Conservation (phyloP, 2,113 vertebrate species). For the Xyrauchen texanus region DNA sequence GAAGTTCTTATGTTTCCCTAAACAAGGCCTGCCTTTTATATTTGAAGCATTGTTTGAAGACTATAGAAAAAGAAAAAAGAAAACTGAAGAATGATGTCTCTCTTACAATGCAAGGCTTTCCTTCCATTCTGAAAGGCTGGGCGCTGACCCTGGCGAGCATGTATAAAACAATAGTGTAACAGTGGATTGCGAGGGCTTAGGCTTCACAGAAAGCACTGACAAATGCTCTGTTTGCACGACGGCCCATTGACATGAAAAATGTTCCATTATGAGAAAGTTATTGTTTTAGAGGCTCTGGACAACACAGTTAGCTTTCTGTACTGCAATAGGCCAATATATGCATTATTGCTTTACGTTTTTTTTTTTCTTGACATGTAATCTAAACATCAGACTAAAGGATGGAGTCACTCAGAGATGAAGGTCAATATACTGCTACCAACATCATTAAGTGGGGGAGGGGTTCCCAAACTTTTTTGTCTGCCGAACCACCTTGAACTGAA, state of each 20-base stretch:
- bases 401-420: neutral
- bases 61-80: slow-evolving; percentile 43
- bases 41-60: slow-evolving; percentile 43
- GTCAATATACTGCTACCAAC: no score
- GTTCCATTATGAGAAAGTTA: slow-evolving; percentile 38
- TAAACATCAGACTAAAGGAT: neutral
- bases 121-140: slow-evolving; percentile 68
- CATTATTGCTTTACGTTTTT: slow-evolving; percentile 5
- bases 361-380: neutral
- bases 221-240: slow-evolving; percentile 37
- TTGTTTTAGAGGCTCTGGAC: slow-evolving; percentile 34
- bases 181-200: neutral
- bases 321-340: slow-evolving; percentile 3
- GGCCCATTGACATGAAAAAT: slow-evolving; percentile 39
- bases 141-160: slow-evolving; percentile 59
- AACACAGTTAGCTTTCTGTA: neutral
- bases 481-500: no score
- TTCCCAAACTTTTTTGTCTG: no score
- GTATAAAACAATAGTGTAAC: slow-evolving; percentile 51
- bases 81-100: slow-evolving; percentile 53
- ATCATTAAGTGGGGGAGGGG: no score
- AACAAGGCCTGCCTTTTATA: slow-evolving; percentile 45
- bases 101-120: slow-evolving; percentile 70
- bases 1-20: slow-evolving; percentile 35
- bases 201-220: slow-evolving; percentile 28